Evolutionary conservation across 2,113 vertebrate genomes (phyloP).

Genomic region (Nothobranchius kuhntae): DNA sequence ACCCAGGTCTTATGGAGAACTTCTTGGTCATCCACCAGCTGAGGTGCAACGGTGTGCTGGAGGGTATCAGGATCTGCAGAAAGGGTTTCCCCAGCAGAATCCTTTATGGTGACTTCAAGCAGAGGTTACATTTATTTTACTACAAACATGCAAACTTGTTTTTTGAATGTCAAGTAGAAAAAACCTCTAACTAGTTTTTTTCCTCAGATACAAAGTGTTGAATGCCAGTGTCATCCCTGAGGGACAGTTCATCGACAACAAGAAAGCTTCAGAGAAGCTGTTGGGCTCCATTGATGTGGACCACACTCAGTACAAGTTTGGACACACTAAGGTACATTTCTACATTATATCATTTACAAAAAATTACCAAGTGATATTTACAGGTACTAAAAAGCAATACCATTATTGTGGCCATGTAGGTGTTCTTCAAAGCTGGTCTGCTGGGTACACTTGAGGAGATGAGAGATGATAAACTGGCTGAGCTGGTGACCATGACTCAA

Average conservation of each 20-base stretch:
- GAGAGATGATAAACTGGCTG: slow-evolving; percentile 87
- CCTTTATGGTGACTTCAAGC: slow-evolving; percentile 69
- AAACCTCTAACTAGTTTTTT: background rate
- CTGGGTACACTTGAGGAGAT: slow-evolving; percentile 90
- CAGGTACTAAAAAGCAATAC: background rate
- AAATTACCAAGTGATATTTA: background rate
- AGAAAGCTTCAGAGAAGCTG: slow-evolving; percentile 88
- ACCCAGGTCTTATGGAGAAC: slow-evolving; percentile 87
- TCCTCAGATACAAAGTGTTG: slow-evolving; percentile 74
- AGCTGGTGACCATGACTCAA: slow-evolving; percentile 87
- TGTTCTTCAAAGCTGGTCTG: slow-evolving; percentile 93
- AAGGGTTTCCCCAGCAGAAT: slow-evolving; percentile 73
- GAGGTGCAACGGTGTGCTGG: slow-evolving; percentile 85
- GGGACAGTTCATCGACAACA: slow-evolving; percentile 88
- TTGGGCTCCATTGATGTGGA: slow-evolving; percentile 88
- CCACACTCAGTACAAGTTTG: slow-evolving; percentile 89
- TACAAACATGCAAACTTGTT: background rate
- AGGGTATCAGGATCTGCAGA: slow-evolving; percentile 78
- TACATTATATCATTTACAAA: background rate
- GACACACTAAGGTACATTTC: slow-evolving; percentile 85
- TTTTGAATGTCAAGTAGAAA: background rate
- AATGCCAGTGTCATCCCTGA: slow-evolving; percentile 86
- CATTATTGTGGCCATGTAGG: slow-evolving; percentile 67
- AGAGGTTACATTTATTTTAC: slow-evolving; percentile 12
- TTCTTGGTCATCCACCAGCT: slow-evolving; percentile 87